phyloP scores from a whole-genome alignment of 2,113 vertebrate species.

The Psammodynastes pulverulentus region DNA sequence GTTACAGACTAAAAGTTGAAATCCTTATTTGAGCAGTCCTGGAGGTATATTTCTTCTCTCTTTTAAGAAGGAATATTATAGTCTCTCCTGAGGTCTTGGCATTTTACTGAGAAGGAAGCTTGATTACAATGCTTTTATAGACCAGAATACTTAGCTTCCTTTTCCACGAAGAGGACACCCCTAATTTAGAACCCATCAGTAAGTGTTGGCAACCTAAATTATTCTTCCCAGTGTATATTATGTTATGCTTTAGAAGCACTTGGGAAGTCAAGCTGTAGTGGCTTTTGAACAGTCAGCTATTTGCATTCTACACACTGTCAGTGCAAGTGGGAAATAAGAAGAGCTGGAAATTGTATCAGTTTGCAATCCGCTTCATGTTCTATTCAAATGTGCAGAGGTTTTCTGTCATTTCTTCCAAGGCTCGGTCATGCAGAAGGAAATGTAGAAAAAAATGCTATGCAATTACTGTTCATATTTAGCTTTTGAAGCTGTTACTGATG shows the following conservation, averaged over 20 bases:
- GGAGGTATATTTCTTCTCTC: background rate
- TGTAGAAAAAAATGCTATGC: background rate
- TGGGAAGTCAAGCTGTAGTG: conserved; percentile 14
- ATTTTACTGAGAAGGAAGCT: conserved; percentile 19
- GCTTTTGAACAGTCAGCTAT: conserved; percentile 13
- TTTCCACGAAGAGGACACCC: background rate
- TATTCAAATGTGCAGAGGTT: background rate
- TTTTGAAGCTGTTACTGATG: background rate
- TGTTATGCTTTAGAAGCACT: conserved; percentile 9
- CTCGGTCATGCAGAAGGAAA: background rate
- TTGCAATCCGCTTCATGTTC: background rate
- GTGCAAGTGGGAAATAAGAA: conserved; percentile 25
- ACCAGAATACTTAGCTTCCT: conserved; percentile 24
- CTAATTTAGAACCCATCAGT: conserved; percentile 30
- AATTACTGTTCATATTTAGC: background rate
- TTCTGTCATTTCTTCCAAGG: background rate
- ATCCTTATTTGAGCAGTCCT: background rate
- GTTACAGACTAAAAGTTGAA: background rate
- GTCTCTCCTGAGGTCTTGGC: conserved; percentile 13
- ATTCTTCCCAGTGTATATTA: conserved; percentile 28
- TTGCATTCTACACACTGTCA: conserved; percentile 15
- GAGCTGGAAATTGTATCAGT: conserved; percentile 15
- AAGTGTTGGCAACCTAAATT: conserved; percentile 28
- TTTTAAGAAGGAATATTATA: background rate
- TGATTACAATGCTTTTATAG: conserved; percentile 22